phyloP scores from a whole-genome alignment of 2,888 invertebrate genomes.

The Dorcus hopei region DNA sequence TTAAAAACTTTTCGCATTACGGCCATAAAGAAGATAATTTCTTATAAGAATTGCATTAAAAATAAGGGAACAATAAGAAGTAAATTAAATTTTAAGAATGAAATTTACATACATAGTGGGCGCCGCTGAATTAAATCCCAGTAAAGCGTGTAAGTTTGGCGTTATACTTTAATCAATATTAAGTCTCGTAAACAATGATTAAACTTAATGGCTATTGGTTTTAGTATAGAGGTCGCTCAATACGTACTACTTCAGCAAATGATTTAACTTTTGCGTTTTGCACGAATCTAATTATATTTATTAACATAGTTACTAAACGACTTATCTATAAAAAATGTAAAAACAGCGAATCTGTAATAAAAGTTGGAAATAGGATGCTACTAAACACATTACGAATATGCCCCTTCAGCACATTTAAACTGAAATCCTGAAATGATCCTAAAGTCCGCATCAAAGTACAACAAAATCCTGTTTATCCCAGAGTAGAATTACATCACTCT shows the following conservation, averaged over 20 bases:
- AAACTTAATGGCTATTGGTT: conserved; percentile 38
- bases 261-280: not conserved
- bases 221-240: conserved; percentile 30
- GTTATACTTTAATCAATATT: conserved; percentile 39
- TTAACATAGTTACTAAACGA: not conserved
- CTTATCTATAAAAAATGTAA: no score
- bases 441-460: no score
- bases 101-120: conserved; percentile 43
- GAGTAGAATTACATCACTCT: no score
- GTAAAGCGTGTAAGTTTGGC: conserved; percentile 31
- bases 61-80: conserved; percentile 35
- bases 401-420: no score
- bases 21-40: conserved; percentile 8
- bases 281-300: not conserved
- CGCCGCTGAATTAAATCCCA: conserved; percentile 36
- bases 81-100: conserved; percentile 42
- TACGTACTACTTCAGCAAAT: conserved; percentile 14
- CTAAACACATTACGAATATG: no score
- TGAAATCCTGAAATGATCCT: no score
- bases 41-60: conserved; percentile 30
- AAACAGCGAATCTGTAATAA: no score
- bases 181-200: conserved; percentile 40
- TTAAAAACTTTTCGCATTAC: conserved; percentile 16
- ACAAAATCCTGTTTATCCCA: no score
- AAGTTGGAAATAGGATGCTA: no score